A percentile compares a stretch with the other conserved stretches of the same genome.
Evolutionary conservation across 2,888 invertebrate species (phyloP).

Genomic region (Hydrotaea cyrtoneurina): DNA sequence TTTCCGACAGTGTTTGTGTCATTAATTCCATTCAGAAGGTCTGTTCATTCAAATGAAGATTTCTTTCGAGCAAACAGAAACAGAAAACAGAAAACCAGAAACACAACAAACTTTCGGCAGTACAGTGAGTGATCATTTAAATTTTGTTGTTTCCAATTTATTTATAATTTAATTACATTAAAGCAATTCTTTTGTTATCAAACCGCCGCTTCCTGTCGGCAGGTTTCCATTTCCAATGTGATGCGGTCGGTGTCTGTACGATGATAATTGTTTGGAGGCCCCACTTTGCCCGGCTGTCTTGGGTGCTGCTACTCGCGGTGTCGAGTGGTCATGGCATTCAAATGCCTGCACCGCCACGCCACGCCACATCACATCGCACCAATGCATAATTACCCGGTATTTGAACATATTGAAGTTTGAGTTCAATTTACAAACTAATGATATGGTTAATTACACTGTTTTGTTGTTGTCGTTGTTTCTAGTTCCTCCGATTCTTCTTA

Average conservation of each 20-base stretch:
- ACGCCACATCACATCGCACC: not conserved
- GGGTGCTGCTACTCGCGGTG: not conserved
- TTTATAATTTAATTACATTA: constrained; percentile 20
- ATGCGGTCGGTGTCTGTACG: not conserved
- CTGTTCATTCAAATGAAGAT: not conserved
- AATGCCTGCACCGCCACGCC: not conserved
- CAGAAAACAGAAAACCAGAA: not conserved
- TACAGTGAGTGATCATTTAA: not conserved
- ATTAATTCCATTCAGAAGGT: not conserved
- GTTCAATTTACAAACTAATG: constrained; percentile 10
- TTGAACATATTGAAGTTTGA: not conserved
- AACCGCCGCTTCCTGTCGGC: constrained; percentile 63
- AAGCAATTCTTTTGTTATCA: constrained; percentile 23
- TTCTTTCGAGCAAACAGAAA: not conserved
- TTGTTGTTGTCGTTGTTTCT: not conserved
- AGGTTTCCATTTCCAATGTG: constrained; percentile 34
- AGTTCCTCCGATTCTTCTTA: too few species aligned
- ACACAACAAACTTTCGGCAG: not conserved
- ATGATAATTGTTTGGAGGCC: not conserved
- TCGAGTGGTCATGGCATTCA: not conserved
- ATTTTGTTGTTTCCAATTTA: not conserved
- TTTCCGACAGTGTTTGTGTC: not conserved
- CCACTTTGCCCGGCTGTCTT: not conserved
- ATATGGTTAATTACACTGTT: constrained; percentile 32
- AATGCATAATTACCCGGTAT: constrained; percentile 2